Percentiles rank a stretch among this genome's conserved stretches.
Conservation (phyloP, 1,140 invertebrate species). For the Pentalonia nigronervosa region DNA sequence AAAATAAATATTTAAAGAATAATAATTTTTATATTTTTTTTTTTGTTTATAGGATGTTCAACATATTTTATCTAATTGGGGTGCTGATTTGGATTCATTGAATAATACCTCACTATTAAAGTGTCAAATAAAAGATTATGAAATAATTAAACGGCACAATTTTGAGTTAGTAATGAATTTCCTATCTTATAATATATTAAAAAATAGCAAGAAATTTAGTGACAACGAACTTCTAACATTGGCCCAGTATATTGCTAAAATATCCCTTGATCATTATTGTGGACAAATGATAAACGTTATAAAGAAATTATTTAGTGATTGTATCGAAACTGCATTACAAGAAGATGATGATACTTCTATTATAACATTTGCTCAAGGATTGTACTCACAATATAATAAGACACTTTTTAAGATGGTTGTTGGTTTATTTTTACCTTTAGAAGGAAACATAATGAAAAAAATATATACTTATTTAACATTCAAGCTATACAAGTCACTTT, state of each 20-base stretch:
- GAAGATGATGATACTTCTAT: neutral
- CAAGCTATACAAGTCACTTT: constrained; percentile 25
- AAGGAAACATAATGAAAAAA: neutral
- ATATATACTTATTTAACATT: constrained; percentile 26
- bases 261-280: neutral
- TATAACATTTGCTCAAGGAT: constrained; percentile 19
- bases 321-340: constrained; percentile 5
- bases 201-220: neutral
- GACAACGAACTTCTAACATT: constrained; percentile 5
- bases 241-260: neutral
- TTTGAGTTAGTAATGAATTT: constrained; percentile 16
- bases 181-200: neutral
- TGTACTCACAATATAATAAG: neutral
- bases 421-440: constrained; percentile 17
- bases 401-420: neutral
- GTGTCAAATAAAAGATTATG: neutral
- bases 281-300: constrained; percentile 35
- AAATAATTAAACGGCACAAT: neutral
- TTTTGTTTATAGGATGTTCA: constrained; percentile 33
- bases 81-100: constrained; percentile 28
- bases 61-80: constrained; percentile 31
- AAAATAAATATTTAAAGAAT: neutral
- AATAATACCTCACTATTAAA: neutral
- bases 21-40: neutral
- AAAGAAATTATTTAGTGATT: constrained; percentile 1